These are phyloP conservation scores for Taeniopygia guttata DNA, from an alignment of 2,797 vertebrate species.

Conservation along the genomic window DNA sequence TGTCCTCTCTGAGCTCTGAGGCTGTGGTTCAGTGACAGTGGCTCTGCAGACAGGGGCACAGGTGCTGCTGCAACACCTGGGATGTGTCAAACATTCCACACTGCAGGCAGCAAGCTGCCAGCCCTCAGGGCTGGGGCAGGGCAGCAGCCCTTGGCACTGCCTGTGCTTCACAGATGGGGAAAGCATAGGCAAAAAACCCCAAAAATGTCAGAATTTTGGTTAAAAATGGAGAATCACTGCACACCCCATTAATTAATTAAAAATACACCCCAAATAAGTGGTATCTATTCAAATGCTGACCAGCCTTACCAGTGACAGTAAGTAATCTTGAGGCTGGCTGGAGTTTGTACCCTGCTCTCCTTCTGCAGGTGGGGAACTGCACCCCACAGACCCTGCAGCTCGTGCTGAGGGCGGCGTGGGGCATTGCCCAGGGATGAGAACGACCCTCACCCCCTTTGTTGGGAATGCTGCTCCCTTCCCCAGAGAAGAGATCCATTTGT, in stretches of 20 bases:
- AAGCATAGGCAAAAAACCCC: background rate
- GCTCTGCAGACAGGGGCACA: background rate
- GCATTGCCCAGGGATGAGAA: background rate
- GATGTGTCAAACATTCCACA: background rate
- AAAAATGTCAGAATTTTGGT: background rate
- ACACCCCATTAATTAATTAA: background rate
- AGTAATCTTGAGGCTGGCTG: background rate
- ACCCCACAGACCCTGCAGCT: background rate
- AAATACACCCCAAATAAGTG: background rate
- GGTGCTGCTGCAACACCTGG: background rate
- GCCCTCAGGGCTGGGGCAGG: background rate
- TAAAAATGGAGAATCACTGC: background rate
- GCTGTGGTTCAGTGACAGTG: background rate
- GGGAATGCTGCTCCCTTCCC: background rate
- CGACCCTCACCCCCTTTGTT: too few species aligned
- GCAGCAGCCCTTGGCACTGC: background rate
- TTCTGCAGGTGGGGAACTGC: rapidly evolving
- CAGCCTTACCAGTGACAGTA: background rate
- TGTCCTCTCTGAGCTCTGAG: background rate
- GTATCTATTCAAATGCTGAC: background rate
- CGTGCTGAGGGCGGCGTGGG: rapidly evolving
- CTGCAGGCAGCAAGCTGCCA: background rate
- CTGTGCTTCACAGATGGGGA: background rate
- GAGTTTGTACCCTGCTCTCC: background rate
- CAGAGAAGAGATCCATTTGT: background rate